These are phyloP conservation scores for Ranitomeya variabilis DNA, from an alignment of 2,113 vertebrate species.

Conservation along the genomic window DNA sequence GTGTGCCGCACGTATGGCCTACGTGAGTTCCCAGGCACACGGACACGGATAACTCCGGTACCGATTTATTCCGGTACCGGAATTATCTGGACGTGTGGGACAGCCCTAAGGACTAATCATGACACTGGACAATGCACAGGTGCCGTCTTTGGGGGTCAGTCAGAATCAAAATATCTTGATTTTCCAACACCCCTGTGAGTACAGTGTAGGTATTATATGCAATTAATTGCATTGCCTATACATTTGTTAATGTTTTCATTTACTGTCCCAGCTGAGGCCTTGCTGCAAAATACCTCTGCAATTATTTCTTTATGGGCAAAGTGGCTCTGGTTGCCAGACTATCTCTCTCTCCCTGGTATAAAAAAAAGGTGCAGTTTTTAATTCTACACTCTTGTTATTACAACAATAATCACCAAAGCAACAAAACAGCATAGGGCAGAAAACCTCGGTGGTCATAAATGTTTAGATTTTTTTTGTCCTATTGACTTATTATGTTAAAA, in stretches of 20 bases:
- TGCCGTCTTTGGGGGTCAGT: background rate
- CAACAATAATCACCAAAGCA: conserved; percentile 44
- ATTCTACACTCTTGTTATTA: conserved; percentile 58
- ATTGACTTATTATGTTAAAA: conserved; percentile 23
- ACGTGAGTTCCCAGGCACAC: no score
- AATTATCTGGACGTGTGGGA: no score
- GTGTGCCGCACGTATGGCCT: no score
- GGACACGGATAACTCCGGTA: no score
- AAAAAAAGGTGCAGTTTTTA: background rate
- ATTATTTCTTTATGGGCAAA: conserved; percentile 53
- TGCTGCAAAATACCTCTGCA: conserved; percentile 47
- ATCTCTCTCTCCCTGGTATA: conserved; percentile 58
- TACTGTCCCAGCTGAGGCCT: conserved; percentile 57
- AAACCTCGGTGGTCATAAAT: conserved; percentile 9
- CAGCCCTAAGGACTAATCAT: background rate
- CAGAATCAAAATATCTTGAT: background rate
- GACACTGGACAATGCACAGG: background rate
- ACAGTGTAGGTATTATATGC: background rate
- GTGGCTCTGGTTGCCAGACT: conserved; percentile 46
- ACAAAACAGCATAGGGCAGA: conserved; percentile 27
- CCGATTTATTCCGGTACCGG: no score
- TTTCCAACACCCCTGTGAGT: background rate
- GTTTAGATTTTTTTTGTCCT: conserved; percentile 24
- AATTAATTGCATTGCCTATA: conserved; percentile 55
- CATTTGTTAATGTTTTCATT: conserved; percentile 52